Evolutionary conservation across 2,888 invertebrate species (phyloP).

Genomic region (Chelonus formosanus): DNA sequence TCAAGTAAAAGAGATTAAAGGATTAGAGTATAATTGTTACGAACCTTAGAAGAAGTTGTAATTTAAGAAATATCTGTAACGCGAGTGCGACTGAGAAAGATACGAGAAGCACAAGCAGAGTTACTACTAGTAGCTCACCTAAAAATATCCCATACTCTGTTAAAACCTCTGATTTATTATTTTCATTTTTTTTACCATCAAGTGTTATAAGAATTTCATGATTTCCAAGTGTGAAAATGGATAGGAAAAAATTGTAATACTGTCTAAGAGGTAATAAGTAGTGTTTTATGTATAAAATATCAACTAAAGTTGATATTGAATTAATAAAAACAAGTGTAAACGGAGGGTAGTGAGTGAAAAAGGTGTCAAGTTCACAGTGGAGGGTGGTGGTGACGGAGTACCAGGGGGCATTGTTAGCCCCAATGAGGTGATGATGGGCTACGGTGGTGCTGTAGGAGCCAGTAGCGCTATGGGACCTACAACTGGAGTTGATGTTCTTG

Average conservation of each 20-base stretch:
- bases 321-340: too few species aligned
- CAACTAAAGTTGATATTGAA: constrained; percentile 12
- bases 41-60: constrained; percentile 34
- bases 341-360: constrained; percentile 24
- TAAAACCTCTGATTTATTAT: constrained; percentile 30
- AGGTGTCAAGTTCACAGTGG: constrained; percentile 51
- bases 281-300: background rate
- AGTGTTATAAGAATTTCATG: too few species aligned
- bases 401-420: constrained; percentile 40
- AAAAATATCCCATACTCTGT: constrained; percentile 46
- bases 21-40: constrained; percentile 31
- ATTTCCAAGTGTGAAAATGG: too few species aligned
- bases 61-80: constrained; percentile 46
- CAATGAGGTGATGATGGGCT: constrained; percentile 63
- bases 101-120: constrained; percentile 8
- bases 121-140: constrained; percentile 32
- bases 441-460: constrained; percentile 48
- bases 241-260: too few species aligned
- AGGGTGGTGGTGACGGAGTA: constrained; percentile 54
- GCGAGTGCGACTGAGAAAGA: constrained; percentile 6
- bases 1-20: constrained; percentile 10
- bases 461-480: constrained; percentile 62
- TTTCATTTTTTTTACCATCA: background rate
- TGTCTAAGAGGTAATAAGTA: background rate
- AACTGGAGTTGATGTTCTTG: constrained; percentile 81